Conservation (phyloP, 2,888 invertebrate species). For the Erebia epiphron region DNA sequence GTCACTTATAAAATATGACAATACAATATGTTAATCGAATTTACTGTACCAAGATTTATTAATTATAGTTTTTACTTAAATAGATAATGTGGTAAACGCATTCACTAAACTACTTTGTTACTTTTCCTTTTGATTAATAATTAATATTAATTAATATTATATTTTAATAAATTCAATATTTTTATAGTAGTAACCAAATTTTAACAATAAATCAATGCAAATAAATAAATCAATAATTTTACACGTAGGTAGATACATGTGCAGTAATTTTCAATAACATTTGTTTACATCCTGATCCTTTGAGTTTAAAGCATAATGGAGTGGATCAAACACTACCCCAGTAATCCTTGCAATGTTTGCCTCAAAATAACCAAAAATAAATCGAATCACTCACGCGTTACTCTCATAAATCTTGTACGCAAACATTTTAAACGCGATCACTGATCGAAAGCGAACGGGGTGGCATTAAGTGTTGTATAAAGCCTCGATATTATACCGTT, state of each 20-base stretch:
- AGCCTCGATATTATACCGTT: constrained; percentile 47
- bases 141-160: background rate
- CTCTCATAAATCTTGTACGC: constrained; percentile 49
- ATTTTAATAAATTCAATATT: too few species aligned
- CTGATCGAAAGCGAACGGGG: constrained; percentile 50
- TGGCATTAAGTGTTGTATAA: constrained; percentile 53
- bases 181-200: too few species aligned
- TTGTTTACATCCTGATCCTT: background rate
- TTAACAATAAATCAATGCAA: too few species aligned
- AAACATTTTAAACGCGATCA: constrained; percentile 59
- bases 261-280: background rate
- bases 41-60: too few species aligned
- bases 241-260: background rate
- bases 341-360: constrained; percentile 16
- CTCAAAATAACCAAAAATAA: constrained; percentile 36
- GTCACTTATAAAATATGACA: too few species aligned
- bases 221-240: background rate
- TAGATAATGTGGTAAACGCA: too few species aligned
- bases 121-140: too few species aligned
- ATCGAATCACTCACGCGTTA: constrained; percentile 38
- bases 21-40: too few species aligned
- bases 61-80: too few species aligned
- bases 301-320: background rate
- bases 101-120: too few species aligned
- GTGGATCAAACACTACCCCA: constrained; percentile 7